Evolutionary conservation across 1,140 invertebrate genomes (phyloP), one percentile per base, ranked within the genome.

Genomic region (Telenomus remus): DNA sequence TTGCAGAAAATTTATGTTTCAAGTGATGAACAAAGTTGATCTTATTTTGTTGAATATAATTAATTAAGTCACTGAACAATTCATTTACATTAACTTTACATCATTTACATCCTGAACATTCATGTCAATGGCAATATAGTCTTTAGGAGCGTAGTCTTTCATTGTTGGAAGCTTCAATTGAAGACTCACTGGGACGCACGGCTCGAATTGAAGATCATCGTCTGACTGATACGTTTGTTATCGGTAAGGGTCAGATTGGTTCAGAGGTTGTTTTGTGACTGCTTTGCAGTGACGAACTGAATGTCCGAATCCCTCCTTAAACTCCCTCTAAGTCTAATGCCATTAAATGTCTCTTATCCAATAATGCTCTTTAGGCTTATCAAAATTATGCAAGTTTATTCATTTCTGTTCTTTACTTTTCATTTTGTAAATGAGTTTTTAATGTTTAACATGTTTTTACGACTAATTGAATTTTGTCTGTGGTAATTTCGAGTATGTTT

Each of bases 31-130:
- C n/a, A n/a, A n/a, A n/a, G n/a, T n/a, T n/a, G n/a, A n/a, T n/a
- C n/a, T 39, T 9, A n/a, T 4, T 11, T 9, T 39, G 2, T 11
- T 9, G n/a, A 2, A 2, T 11, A 1, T 39, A 9, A 39, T 9
- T n/a, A 9, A n/a, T 39, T 39, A 39, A 0, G 48, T 27, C 2
- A 49, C 7, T 39, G n/a, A 39, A 9, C 34, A 3, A n/a, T 39
- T 60, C 60, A 70, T 76, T 76, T 76, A 70, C 73, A 66, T 70
- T 49, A 70, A 71, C 66, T 76, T 71, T 76, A 76, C 74, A 70
- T 76, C 66, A 61, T 47, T 76, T 54, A 55, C 65, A 37, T 70
- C 55, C 57, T 42, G 42, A 9, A 14, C 4, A 48, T 33, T 70
- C 50, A 71, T 76, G 48, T 71, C 66, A 69, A 76, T 71, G 39